Evolutionary conservation across 2,888 invertebrate species (phyloP).

Genomic region (Tachystola acroxantha): DNA sequence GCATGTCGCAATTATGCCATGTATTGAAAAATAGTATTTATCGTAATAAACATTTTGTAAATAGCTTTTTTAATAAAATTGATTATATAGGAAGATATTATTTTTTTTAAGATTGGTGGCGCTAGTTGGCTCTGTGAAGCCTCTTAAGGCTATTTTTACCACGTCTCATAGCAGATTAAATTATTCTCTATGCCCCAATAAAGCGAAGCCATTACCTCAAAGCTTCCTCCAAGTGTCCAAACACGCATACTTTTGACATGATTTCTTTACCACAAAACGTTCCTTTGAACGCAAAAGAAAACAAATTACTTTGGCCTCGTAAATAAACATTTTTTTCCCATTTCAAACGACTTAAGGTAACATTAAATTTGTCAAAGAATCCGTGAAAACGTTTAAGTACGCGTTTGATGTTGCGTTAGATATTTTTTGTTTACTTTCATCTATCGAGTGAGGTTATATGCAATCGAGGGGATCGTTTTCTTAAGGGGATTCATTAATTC

Average conservation of each 20-base stretch:
- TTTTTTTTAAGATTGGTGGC: no score
- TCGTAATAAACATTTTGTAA: no score
- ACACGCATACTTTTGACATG: constrained; percentile 16
- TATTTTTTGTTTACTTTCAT: constrained; percentile 24
- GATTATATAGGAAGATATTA: no score
- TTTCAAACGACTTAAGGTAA: constrained; percentile 28
- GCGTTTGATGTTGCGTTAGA: constrained; percentile 3
- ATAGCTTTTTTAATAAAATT: no score
- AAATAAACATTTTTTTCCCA: constrained; percentile 25
- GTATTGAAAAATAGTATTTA: no score
- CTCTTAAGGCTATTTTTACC: no score
- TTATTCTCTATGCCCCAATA: no score
- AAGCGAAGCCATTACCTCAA: no score
- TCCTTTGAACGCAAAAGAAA: constrained; percentile 28
- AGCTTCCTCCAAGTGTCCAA: constrained; percentile 4
- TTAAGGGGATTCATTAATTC: no score
- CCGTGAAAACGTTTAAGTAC: constrained; percentile 30
- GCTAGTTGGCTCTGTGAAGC: no score
- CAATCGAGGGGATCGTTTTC: background rate
- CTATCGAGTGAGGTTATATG: constrained; percentile 5
- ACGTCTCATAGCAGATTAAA: no score
- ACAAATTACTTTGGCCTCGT: constrained; percentile 33
- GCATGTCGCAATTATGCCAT: no score
- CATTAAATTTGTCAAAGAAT: constrained; percentile 41
- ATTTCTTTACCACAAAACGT: constrained; percentile 20